Base-by-base conservation (phyloP, 2,113 vertebrate genomes). In the Hymenochirus boettgeri region DNA sequence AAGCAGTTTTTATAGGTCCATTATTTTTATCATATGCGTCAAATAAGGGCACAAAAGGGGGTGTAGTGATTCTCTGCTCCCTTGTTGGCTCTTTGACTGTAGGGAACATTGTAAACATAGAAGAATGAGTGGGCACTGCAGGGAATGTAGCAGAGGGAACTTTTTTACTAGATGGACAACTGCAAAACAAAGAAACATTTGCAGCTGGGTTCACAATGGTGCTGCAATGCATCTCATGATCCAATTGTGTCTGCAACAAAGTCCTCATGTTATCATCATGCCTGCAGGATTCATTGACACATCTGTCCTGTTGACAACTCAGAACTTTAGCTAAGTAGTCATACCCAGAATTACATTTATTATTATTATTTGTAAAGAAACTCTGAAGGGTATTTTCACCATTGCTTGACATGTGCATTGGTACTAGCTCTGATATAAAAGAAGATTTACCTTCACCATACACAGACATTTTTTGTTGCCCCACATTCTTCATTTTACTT, bases 21-120 rank as follows among this genome's bases (percentile, higher is more conserved):
- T 74, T 85, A 75, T 90, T 88, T 84, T 98, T 92, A 0, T 95
- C 92, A 0, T 93, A 95, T 78, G 92, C 89, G 83, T 96, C 95
- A 53, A 96, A 90, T 62, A 93, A 96, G 93, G 94, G 93, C 91
- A 96, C 92, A 10, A 95, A 97, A 62, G 94, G 97, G 57, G 95
- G 93, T 37, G 94, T 92, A 37, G 87, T 94, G 71, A 96, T 91
- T 70, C 92, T 89, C 84, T 95, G 92, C 82, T 97, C 95, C 64
- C 90, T 92, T 65, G 83, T 83, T 2, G 85, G 80, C 70, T 95
- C 93, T 70, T 91, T 90, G 69, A 79, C 74, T 15, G 82, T 70
- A 0, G 88, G 87, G 70, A 87, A 89, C 74, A 89, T 84, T 35
- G 88, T 85, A 71, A 89, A 90, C 77, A 90, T 78, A 70, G 79